These are phyloP conservation scores for Podotricha telesiphe DNA, from an alignment of 2,888 invertebrate species.

Conservation along the genomic window DNA sequence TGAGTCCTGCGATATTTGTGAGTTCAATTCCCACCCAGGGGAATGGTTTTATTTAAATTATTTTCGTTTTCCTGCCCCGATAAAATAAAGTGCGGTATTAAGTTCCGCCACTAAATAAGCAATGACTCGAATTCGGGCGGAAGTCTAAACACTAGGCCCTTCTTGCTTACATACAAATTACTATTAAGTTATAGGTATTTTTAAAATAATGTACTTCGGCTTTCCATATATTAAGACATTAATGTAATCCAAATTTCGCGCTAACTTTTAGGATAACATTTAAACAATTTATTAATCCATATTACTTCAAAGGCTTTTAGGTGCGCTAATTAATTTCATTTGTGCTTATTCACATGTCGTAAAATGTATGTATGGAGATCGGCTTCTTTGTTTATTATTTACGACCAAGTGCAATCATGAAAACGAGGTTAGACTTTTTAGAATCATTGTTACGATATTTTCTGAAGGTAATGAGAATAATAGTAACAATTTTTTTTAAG, in stretches of 20 bases:
- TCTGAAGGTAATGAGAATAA: slow-evolving; percentile 13
- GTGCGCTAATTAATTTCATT: slow-evolving; percentile 61
- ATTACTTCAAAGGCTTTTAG: slow-evolving; percentile 51
- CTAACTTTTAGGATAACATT: slow-evolving; percentile 20
- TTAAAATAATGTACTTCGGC: neutral
- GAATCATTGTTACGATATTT: slow-evolving; percentile 17
- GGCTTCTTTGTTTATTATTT: slow-evolving; percentile 58
- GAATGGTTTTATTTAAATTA: no score
- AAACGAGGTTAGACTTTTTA: slow-evolving; percentile 32
- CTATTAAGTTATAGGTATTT: no score
- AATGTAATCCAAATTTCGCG: neutral
- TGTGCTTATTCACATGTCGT: slow-evolving; percentile 46
- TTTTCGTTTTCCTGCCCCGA: no score
- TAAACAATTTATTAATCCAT: slow-evolving; percentile 35
- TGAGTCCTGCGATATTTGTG: no score
- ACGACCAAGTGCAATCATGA: slow-evolving; percentile 47
- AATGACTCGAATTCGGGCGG: no score
- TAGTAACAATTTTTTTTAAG: neutral
- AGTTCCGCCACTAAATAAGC: no score
- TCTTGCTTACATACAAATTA: no score
- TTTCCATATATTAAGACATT: slow-evolving; percentile 20
- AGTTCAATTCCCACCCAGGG: no score
- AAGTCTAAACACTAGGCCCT: no score
- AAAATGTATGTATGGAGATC: slow-evolving; percentile 46
- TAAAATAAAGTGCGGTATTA: no score